Evolutionary conservation across 2,888 invertebrate genomes (phyloP).

Genomic region (Patella pellucida): DNA sequence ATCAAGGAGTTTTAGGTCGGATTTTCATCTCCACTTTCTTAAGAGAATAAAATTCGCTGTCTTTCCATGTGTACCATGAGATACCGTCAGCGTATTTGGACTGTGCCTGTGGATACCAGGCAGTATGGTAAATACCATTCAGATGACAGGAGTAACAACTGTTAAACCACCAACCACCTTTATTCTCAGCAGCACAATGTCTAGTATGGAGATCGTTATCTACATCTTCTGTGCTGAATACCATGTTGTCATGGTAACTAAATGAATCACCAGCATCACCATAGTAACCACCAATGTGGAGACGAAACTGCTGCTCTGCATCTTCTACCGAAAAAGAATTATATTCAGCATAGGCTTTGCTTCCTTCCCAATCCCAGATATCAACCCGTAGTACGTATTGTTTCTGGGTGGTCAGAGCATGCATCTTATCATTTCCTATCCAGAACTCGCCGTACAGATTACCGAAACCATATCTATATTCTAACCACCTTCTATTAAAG

Average conservation of each 20-base stretch:
- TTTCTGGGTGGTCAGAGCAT: slow-evolving; percentile 55
- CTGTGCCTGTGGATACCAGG: slow-evolving; percentile 58
- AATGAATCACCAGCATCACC: slow-evolving; percentile 67
- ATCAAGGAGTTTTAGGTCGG: slow-evolving; percentile 35
- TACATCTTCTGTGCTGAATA: slow-evolving; percentile 67
- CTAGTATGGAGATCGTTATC: slow-evolving; percentile 67
- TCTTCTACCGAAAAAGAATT: slow-evolving; percentile 56
- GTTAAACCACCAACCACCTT: slow-evolving; percentile 70
- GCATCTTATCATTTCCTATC: slow-evolving; percentile 64
- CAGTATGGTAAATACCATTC: slow-evolving; percentile 66
- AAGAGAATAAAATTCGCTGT: slow-evolving; percentile 65
- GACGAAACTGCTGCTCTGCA: slow-evolving; percentile 54
- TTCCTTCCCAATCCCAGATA: slow-evolving; percentile 70
- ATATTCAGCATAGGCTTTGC: slow-evolving; percentile 62
- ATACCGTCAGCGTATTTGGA: slow-evolving; percentile 59
- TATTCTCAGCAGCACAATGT: slow-evolving; percentile 67
- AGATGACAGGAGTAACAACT: slow-evolving; percentile 64
- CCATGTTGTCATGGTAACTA: slow-evolving; percentile 66
- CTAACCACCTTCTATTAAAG: slow-evolving; percentile 64
- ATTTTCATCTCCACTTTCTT: slow-evolving; percentile 66
- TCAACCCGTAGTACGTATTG: slow-evolving; percentile 65
- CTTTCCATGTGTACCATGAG: slow-evolving; percentile 65
- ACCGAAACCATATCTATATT: slow-evolving; percentile 69
- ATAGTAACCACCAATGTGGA: slow-evolving; percentile 55
- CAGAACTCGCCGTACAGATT: slow-evolving; percentile 68